Base-by-base conservation (phyloP, 2,888 invertebrate genomes). In the Trichogramma evanescens region DNA sequence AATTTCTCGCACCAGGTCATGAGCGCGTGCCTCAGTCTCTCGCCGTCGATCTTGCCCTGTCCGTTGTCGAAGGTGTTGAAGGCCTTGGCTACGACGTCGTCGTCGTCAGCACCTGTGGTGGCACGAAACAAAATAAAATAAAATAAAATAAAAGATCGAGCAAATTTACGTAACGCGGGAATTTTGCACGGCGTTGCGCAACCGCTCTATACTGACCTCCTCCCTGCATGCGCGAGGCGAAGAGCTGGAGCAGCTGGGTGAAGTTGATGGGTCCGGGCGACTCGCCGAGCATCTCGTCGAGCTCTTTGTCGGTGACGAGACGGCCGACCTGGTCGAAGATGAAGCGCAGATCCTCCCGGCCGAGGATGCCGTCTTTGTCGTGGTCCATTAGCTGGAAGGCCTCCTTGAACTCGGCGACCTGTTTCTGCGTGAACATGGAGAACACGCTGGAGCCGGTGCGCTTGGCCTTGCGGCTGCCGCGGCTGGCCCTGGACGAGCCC, bases 331-430 rank as follows among this genome's bases (percentile, higher is more conserved):
- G 89, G 83, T 95, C 94, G 83, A 92, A 94, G 77, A 91, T 91
- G 77, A 89, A 89, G 78, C 93, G 88, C 77, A 94, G 85, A 82
- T 94, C 94, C 80, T 88, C 88, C 84, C 93, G 93, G 80, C 90
- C 82, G 81, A 89, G 86, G 81, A 92, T 86, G 71, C 92, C 92
- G 79, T 95, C 95, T 82, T 95, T 95, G 84, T 95, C 93, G 81
- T 89, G 88, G 84, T 95, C 95, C 90, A 95, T 95, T 74, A 95
- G 88, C 82, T 89, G 89, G 89, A 95, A 95, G 77, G 91, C 95
- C 85, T 93, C 93, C 82, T 95, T 95, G 87, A 95, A 95, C 82
- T 95, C 95, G 74, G 93, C 92, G 76, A 95, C 92, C 84, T 95
- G 94, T 82, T 89, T 89, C 84, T 94, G 94, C 74, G 93, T 89